Evolutionary conservation across 2,113 vertebrate species (phyloP).

Genomic region (Prunella himalayana): DNA sequence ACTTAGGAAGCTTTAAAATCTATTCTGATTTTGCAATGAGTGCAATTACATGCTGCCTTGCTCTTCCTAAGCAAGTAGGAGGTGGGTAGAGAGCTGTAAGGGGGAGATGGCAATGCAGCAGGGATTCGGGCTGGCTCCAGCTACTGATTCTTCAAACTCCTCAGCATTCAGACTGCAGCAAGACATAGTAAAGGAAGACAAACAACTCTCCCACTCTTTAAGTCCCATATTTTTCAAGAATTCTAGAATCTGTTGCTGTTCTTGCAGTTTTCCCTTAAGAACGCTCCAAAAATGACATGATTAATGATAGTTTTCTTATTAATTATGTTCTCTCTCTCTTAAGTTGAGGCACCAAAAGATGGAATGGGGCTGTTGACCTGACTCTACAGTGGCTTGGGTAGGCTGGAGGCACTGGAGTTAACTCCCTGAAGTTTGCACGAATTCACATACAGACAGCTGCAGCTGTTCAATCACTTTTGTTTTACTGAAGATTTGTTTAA

Average conservation of each 20-base stretch:
- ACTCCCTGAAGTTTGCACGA: neutral
- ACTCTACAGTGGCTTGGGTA: neutral
- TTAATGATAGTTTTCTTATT: neutral
- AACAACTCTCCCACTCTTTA: neutral
- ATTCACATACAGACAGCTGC: neutral
- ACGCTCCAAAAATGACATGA: neutral
- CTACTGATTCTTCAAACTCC: neutral
- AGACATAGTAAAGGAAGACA: neutral
- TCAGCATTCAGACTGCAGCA: neutral
- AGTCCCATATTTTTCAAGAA: neutral
- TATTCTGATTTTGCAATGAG: neutral
- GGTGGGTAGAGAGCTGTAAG: neutral
- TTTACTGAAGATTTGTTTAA: conserved; percentile 12
- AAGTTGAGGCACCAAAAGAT: neutral
- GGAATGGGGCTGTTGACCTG: neutral
- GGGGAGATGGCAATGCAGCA: neutral
- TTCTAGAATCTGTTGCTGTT: neutral
- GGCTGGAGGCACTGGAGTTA: neutral
- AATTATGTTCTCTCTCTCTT: neutral
- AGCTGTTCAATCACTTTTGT: neutral
- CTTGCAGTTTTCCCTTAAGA: neutral
- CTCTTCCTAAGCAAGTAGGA: neutral
- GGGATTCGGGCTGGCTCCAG: accelerated
- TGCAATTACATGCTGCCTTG: neutral
- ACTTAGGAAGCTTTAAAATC: neutral